Evolutionary conservation across 2,113 vertebrate genomes (phyloP).

Genomic region (Tragelaphus strepsiceros): DNA sequence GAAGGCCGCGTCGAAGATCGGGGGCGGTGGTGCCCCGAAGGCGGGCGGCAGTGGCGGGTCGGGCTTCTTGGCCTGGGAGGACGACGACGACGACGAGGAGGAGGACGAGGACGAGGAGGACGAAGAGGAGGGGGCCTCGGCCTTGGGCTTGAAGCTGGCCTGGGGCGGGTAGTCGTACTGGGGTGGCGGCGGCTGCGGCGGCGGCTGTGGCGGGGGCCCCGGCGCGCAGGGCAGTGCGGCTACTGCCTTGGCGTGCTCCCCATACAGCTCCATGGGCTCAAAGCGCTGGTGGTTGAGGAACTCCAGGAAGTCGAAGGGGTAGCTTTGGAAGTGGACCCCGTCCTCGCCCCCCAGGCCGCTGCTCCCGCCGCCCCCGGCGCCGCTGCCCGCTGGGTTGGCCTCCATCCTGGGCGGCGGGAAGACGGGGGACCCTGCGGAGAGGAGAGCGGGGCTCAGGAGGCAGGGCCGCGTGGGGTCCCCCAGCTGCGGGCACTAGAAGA

Average conservation of each 20-base stretch:
- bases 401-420: slow-evolving; percentile 67
- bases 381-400: slow-evolving; percentile 70
- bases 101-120: neutral
- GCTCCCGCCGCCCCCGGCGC: slow-evolving; percentile 45
- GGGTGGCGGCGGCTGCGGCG: slow-evolving; percentile 48
- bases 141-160: slow-evolving; percentile 72
- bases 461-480: fast-evolving
- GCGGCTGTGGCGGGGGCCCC: slow-evolving; percentile 40
- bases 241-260: slow-evolving; percentile 76
- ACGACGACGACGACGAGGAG: neutral
- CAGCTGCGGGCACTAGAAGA: neutral
- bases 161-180: slow-evolving; percentile 71
- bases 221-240: slow-evolving; percentile 71
- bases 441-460: neutral
- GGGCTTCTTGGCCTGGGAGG: slow-evolving; percentile 71
- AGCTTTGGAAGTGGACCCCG: slow-evolving; percentile 81
- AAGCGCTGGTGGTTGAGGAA: slow-evolving; percentile 82
- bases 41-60: slow-evolving; percentile 59
- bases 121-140: slow-evolving; percentile 43
- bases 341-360: slow-evolving; percentile 74
- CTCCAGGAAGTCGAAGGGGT: slow-evolving; percentile 80
- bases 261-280: slow-evolving; percentile 78
- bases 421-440: slow-evolving; percentile 28
- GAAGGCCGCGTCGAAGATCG: slow-evolving; percentile 77
- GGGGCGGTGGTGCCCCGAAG: slow-evolving; percentile 53